Percentiles rank a stretch among this genome's conserved stretches.
These are phyloP conservation scores for Stenichneumon culpator DNA, from an alignment of 2,888 invertebrate species.

Conservation along the genomic window DNA sequence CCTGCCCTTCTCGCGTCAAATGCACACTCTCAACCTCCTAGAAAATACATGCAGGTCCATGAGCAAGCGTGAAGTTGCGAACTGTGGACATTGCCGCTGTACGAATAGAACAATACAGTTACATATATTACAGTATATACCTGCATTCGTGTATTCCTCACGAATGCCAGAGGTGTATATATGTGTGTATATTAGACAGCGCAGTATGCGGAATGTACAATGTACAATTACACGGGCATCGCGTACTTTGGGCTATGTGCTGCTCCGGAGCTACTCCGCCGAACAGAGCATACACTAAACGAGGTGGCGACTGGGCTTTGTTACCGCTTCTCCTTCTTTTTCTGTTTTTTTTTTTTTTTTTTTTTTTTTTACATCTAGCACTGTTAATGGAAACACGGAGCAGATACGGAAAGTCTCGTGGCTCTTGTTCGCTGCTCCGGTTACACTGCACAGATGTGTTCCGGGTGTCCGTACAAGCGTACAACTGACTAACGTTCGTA, in stretches of 20 bases:
- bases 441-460: slow-evolving; percentile 39
- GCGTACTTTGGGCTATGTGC: slow-evolving; percentile 42
- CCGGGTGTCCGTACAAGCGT: slow-evolving; percentile 26
- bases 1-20: slow-evolving; percentile 25
- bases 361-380: slow-evolving; percentile 56
- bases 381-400: slow-evolving; percentile 60
- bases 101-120: slow-evolving; percentile 44
- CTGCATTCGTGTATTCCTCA: slow-evolving; percentile 43
- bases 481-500: slow-evolving; percentile 41
- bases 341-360: neutral
- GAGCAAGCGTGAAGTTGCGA: slow-evolving; percentile 31
- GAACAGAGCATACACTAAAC: slow-evolving; percentile 45
- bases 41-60: slow-evolving; percentile 19
- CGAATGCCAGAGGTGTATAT: slow-evolving; percentile 26
- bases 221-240: slow-evolving; percentile 56
- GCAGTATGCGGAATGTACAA: slow-evolving; percentile 53
- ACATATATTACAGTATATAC: slow-evolving; percentile 30
- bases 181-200: slow-evolving; percentile 27
- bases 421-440: slow-evolving; percentile 60
- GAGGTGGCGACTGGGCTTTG: slow-evolving; percentile 58
- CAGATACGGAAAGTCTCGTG: slow-evolving; percentile 44
- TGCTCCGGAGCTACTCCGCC: neutral
- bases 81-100: slow-evolving; percentile 28
- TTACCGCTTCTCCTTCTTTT: slow-evolving; percentile 26
- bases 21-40: slow-evolving; percentile 35